phyloP scores from a whole-genome alignment of 2,113 vertebrate genomes.

The Oceanites oceanicus region DNA sequence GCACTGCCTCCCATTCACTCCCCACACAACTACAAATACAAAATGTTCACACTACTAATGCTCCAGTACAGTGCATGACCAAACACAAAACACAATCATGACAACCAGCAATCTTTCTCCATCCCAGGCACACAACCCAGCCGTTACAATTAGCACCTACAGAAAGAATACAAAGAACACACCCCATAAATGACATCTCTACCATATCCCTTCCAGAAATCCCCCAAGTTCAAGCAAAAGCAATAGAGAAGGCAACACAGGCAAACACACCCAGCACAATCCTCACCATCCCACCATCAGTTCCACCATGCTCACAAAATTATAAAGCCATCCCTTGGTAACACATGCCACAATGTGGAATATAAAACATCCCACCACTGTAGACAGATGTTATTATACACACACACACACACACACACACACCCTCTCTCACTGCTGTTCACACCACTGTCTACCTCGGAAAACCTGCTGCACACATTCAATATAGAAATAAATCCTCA shows the following conservation, averaged over 20 bases:
- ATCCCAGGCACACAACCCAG: neutral
- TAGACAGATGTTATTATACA: neutral
- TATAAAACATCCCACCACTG: neutral
- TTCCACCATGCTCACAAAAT: neutral
- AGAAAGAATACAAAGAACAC: slow-evolving; percentile 29
- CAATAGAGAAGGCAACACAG: neutral
- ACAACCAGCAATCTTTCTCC: neutral
- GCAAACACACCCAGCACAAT: neutral
- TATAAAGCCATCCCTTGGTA: neutral
- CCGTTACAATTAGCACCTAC: neutral
- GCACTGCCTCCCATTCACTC: neutral
- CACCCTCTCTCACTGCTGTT: neutral
- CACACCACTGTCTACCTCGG: neutral
- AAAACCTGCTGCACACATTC: neutral
- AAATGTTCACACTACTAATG: neutral
- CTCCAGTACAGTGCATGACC: neutral
- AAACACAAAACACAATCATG: neutral
- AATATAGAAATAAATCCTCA: neutral
- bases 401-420: neutral
- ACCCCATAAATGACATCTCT: neutral
- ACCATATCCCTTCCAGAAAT: neutral
- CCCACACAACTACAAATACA: neutral
- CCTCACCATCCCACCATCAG: neutral
- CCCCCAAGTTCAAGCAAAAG: neutral
- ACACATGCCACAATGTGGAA: neutral